Conservation (phyloP, 2,888 invertebrate species). For the Leptinotarsa haldemani region DNA sequence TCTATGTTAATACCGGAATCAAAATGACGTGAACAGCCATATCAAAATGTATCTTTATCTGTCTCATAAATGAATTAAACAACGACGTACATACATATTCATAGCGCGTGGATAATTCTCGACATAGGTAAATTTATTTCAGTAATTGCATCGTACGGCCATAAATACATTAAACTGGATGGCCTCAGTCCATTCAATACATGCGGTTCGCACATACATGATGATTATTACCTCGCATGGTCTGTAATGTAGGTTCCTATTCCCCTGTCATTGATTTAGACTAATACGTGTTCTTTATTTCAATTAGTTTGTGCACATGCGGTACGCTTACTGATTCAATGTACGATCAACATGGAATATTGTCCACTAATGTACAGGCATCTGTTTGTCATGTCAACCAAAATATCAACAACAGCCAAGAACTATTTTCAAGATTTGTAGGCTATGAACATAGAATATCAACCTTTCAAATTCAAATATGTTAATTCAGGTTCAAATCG, state of each 20-base stretch:
- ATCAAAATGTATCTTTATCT: constrained; percentile 19
- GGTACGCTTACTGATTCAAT: not conserved
- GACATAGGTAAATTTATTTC: constrained; percentile 44
- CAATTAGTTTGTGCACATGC: constrained; percentile 19
- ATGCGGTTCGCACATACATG: constrained; percentile 24
- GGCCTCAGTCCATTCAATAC: constrained; percentile 18
- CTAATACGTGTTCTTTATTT: constrained; percentile 30
- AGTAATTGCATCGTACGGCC: constrained; percentile 39
- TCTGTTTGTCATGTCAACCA: too few species aligned
- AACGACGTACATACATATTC: constrained; percentile 25
- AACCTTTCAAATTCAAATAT: too few species aligned
- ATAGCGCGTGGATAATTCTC: constrained; percentile 35
- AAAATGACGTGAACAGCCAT: not conserved
- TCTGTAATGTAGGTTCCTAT: constrained; percentile 19
- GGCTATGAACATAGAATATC: too few species aligned
- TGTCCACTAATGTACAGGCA: not conserved
- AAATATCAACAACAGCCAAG: too few species aligned
- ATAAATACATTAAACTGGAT: constrained; percentile 49
- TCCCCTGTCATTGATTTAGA: constrained; percentile 20
- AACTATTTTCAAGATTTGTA: too few species aligned
- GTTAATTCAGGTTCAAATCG: too few species aligned
- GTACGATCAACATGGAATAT: not conserved
- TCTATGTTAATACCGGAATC: not conserved
- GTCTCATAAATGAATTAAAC: constrained; percentile 18
- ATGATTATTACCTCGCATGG: constrained; percentile 17